Conservation (phyloP, 2,888 invertebrate genomes). For the Stenodema calcarata region DNA sequence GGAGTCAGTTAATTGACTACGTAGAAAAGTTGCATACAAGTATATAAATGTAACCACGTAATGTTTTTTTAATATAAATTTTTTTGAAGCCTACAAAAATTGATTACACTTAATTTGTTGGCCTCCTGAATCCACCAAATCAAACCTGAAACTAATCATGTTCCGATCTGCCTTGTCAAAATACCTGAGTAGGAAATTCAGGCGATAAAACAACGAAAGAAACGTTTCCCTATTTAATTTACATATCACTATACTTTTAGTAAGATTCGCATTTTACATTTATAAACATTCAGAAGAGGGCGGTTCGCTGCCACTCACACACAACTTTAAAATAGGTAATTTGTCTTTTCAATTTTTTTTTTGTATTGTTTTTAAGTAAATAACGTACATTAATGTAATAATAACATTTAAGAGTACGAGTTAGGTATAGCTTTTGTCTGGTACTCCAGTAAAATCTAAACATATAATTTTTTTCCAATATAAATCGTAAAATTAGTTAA, state of each 20-base stretch:
- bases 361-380: slow-evolving; percentile 42
- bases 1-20: too few species aligned
- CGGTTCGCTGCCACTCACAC: slow-evolving; percentile 49
- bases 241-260: slow-evolving; percentile 51
- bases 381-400: slow-evolving; percentile 53
- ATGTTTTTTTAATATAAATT: too few species aligned
- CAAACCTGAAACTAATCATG: too few species aligned
- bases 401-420: slow-evolving; percentile 53
- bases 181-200: neutral
- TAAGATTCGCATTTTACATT: slow-evolving; percentile 51
- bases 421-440: slow-evolving; percentile 39
- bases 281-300: slow-evolving; percentile 53
- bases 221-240: slow-evolving; percentile 49
- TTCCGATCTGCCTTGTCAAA: too few species aligned
- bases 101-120: too few species aligned
- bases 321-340: slow-evolving; percentile 51
- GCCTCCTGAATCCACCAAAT: too few species aligned
- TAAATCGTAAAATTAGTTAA: slow-evolving; percentile 21
- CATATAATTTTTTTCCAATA: slow-evolving; percentile 50
- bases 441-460: slow-evolving; percentile 51
- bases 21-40: too few species aligned
- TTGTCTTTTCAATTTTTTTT: slow-evolving; percentile 51
- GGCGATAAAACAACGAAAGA: neutral
- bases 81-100: too few species aligned
- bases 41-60: too few species aligned